These are phyloP conservation scores for Anagrus nilaparvatae DNA, from an alignment of 1,140 invertebrate species.

Conservation along the genomic window DNA sequence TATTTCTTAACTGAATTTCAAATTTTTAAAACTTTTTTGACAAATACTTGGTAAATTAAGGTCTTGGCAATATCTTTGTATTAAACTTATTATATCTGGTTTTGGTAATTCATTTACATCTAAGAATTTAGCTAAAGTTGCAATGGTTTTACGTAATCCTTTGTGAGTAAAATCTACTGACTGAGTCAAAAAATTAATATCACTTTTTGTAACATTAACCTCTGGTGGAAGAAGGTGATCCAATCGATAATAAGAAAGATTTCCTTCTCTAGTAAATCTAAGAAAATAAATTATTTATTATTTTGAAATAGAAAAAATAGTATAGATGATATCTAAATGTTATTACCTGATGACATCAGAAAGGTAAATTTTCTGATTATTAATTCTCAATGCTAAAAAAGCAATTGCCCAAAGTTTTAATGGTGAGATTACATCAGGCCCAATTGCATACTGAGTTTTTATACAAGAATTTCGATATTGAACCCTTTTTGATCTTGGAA, in stretches of 20 bases:
- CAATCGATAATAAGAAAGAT: constrained; percentile 45
- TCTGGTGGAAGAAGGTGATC: constrained; percentile 47
- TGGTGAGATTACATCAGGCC: constrained; percentile 35
- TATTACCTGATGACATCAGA: constrained; percentile 46
- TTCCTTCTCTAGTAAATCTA: constrained; percentile 47
- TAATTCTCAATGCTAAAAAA: constrained; percentile 46
- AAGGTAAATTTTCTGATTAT: constrained; percentile 46
- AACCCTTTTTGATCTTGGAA: constrained; percentile 26
- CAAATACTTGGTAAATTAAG: constrained; percentile 43
- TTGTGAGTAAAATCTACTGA: constrained; percentile 32
- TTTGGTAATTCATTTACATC: constrained; percentile 27
- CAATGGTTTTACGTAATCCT: constrained; percentile 26
- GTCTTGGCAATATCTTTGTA: constrained; percentile 44
- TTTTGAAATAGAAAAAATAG: constrained; percentile 3
- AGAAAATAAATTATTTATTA: constrained; percentile 12
- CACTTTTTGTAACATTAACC: constrained; percentile 27
- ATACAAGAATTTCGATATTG: constrained; percentile 27
- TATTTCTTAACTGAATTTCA: not conserved
- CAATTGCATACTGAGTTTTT: constrained; percentile 25
- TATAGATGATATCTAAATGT: constrained; percentile 9
- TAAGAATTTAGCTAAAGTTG: constrained; percentile 36
- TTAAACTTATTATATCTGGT: constrained; percentile 42
- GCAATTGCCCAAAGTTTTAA: constrained; percentile 42
- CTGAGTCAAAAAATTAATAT: constrained; percentile 24
- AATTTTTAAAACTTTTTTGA: constrained; percentile 8